phyloP scores from a whole-genome alignment of 1,140 invertebrate genomes.

The Heliconius himera region DNA sequence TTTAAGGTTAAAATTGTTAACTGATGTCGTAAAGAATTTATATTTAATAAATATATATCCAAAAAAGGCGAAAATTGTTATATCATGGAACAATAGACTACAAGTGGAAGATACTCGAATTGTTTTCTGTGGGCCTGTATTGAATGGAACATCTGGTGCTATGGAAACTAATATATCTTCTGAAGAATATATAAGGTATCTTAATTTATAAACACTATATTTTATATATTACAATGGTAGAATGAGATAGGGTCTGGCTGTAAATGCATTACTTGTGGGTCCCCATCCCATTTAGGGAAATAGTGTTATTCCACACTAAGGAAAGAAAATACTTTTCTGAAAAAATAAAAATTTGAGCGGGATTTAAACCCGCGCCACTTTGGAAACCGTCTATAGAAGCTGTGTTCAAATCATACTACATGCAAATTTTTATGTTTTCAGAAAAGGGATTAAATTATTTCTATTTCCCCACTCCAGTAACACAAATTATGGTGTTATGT shows the following conservation, averaged over 20 bases:
- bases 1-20: constrained; percentile 64
- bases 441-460: too few species aligned
- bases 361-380: too few species aligned
- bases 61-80: constrained; percentile 54
- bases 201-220: not conserved
- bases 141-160: constrained; percentile 71
- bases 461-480: too few species aligned
- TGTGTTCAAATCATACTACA: too few species aligned
- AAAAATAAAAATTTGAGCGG: too few species aligned
- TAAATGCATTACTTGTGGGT: not conserved
- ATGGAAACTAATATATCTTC: constrained; percentile 73
- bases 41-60: constrained; percentile 53
- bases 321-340: too few species aligned
- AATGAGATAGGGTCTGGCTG: not conserved
- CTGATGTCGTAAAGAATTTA: constrained; percentile 65
- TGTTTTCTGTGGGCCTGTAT: constrained; percentile 78
- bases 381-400: too few species aligned
- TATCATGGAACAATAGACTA: constrained; percentile 77
- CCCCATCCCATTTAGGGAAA: too few species aligned
- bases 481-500: too few species aligned
- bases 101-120: constrained; percentile 41
- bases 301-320: too few species aligned
- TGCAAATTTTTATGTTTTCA: too few species aligned
- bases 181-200: constrained; percentile 72
- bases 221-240: not conserved